Base-by-base conservation (phyloP, 2,113 vertebrate genomes). In the Ailurus styani region DNA sequence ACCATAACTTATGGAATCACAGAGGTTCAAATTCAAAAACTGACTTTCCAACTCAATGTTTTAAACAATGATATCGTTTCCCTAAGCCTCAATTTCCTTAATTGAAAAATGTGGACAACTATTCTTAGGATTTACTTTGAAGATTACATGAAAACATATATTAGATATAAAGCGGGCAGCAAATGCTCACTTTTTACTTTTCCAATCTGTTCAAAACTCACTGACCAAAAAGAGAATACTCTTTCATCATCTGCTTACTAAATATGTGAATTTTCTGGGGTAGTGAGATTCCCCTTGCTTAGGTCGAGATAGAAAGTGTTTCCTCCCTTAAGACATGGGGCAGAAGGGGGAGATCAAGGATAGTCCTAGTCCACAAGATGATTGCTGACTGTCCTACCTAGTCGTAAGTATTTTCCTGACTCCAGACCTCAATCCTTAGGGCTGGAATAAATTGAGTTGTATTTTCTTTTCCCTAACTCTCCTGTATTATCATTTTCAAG, bases 321-420 rank as follows among this genome's bases (percentile, higher is more conserved):
- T 72, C 17, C 25, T 60, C 18, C 25, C 3, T 72, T 55, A 55
- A 64, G 7, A 72, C 3, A 5, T 17, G 2, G 6, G 1, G 0
- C 23, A n/a, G 70, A 90, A 85, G 31, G 64, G 14, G 7, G 15
- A 93, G 18, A 64, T 27, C 6, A 12, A 73, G 20, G 5, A 10
- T 60, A 29, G 23, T 45, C 5, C 4, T 66, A 0, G 34, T 21
- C 27, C 6, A 13, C 2, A n/a, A 34, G 6, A 15, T 25, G 8
- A 14, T 27, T 2, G 12, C 7, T 72, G 4, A 13, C 6, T 34
- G 31, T 11, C 21, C 21, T 90, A 11, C 7, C 8, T 34, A 7
- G 11, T 91, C 27, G 25, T 14, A 66, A 25, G 10, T 57, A 7
- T 31, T 23, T 42, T 95, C 54, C 37, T 77, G 20, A 55, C 13